These are phyloP conservation scores for Otus scops DNA, from an alignment of 2,797 vertebrate genomes.

Conservation along the genomic window DNA sequence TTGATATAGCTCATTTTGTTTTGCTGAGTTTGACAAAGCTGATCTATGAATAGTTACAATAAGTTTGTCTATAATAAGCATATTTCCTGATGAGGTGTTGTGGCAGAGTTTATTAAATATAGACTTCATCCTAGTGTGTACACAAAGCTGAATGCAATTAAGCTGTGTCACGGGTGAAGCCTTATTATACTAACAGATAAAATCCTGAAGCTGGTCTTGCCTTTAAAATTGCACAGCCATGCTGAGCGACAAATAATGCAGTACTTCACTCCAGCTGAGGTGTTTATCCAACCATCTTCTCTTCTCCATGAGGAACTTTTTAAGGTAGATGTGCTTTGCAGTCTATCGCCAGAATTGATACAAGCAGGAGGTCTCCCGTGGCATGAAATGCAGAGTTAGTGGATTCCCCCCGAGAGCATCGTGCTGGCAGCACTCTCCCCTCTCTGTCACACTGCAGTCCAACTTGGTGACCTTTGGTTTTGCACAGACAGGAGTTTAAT, in stretches of 20 bases:
- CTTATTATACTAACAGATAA: background rate
- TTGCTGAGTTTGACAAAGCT: background rate
- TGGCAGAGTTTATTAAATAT: background rate
- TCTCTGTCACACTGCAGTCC: background rate
- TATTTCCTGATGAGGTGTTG: background rate
- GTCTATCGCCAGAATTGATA: rapidly evolving
- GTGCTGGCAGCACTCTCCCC: background rate
- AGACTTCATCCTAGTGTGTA: background rate
- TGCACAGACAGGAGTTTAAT: background rate
- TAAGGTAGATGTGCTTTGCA: background rate
- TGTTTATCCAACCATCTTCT: background rate
- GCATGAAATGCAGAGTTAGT: background rate
- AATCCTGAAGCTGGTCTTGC: background rate
- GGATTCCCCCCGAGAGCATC: rapidly evolving
- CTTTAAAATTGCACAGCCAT: background rate
- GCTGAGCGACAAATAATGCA: background rate
- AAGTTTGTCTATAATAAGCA: background rate
- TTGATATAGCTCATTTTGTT: background rate
- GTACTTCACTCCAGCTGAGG: background rate
- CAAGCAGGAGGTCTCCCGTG: background rate
- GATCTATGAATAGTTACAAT: background rate
- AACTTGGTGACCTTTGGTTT: background rate
- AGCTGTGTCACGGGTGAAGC: background rate
- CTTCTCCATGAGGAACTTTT: background rate
- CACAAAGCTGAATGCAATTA: background rate